Evolutionary conservation across 2,113 vertebrate genomes (phyloP), one percentile per base, ranked within the genome.

Genomic region (Tupaia chinensis): DNA sequence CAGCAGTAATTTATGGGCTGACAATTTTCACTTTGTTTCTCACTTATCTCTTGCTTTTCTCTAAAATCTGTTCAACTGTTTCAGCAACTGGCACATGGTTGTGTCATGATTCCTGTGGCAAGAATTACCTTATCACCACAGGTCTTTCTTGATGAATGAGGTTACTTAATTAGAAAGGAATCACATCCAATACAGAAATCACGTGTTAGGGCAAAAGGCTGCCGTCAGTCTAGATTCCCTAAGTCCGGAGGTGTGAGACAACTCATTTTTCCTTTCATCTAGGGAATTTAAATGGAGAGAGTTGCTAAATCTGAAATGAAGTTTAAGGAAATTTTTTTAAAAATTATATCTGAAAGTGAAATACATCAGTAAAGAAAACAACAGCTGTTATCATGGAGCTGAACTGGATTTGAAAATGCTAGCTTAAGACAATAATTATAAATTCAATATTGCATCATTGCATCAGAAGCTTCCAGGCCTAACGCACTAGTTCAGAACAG

Each of bases 301-400:
- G 58, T 97, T 95, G 74, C 61, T 95, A 56, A 66, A 44, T 44
- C 44, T 44, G 81, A 96, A 92, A 80, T 82, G 87, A 98, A 91
- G 76, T 93, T 95, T 89, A 95, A 96, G 96, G 78, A 97, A 97
- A 90, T 70, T 65, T 94, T 94, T 87, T 84, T 0, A 20, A 54
- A 93, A 95, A 95, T 74, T 72, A 32, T 94, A 96, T 93, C 85
- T 97, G 90, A 97, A 94, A 98, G 96, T 96, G 95, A 98, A 98
- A 96, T 98, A 61, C 90, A 93, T 97, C 97, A 95, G 91, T 95
- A 97, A 97, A 98, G 98, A 98, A 98, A 98, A 98, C 97, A 98
- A 96, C 98, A 98, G 97, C 98, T 98, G 98, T 96, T 98, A 96
- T 93, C 90, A 97, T 94, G 87, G 96, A 97, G 88, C 96, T 97